phyloP scores from a whole-genome alignment of 2,888 invertebrate genomes.

The Athrips mouffetella region DNA sequence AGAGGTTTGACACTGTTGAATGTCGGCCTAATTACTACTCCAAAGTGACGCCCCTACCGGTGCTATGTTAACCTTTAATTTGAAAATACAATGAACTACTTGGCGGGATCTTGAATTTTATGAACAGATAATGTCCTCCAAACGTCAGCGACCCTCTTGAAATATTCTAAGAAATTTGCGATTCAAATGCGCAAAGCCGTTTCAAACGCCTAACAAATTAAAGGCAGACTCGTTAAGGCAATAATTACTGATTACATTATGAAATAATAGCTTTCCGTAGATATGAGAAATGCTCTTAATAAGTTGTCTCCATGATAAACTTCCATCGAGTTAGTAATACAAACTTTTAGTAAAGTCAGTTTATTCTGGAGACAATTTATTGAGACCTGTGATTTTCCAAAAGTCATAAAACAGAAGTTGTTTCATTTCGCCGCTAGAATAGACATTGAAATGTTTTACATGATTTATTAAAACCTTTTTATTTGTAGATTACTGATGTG shows the following conservation, averaged over 20 bases:
- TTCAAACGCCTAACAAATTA: constrained; percentile 78
- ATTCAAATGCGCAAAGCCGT: constrained; percentile 78
- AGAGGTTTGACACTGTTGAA: neutral
- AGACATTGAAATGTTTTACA: no score
- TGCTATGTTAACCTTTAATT: constrained; percentile 55
- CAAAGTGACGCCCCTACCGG: constrained; percentile 3
- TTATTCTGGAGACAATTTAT: no score
- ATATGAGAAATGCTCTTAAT: constrained; percentile 16
- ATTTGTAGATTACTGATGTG: no score
- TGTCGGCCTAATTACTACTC: neutral
- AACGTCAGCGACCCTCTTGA: constrained; percentile 72
- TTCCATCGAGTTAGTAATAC: neutral
- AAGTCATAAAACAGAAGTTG: no score
- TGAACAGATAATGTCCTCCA: constrained; percentile 75
- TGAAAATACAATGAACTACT: constrained; percentile 69
- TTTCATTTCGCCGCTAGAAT: no score
- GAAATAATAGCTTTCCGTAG: constrained; percentile 48
- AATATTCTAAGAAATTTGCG: constrained; percentile 78
- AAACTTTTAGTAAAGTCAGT: no score
- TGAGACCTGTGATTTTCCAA: no score
- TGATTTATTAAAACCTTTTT: no score
- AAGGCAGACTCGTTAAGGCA: constrained; percentile 74
- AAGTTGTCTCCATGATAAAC: neutral
- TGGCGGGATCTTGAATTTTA: constrained; percentile 73
- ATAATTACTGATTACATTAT: constrained; percentile 77